phyloP scores from a whole-genome alignment of 2,113 vertebrate genomes.

The Apteryx owenii region DNA sequence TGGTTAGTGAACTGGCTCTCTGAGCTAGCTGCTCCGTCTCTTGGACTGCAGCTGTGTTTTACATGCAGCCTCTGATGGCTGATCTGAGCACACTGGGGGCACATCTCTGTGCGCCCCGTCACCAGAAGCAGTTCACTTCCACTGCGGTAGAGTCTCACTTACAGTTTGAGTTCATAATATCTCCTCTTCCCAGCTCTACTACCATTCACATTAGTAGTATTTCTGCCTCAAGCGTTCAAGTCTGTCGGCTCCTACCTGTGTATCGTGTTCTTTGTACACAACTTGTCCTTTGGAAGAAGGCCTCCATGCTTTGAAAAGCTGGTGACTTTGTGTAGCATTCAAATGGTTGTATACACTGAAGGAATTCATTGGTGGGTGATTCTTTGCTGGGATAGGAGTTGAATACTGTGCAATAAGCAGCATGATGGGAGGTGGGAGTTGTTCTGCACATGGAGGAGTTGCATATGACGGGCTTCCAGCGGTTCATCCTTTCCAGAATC shows the following conservation, averaged over 20 bases:
- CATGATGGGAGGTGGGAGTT: background rate
- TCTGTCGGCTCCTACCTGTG: background rate
- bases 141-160: background rate
- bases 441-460: background rate
- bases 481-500: background rate
- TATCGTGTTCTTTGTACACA: background rate
- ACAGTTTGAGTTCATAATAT: background rate
- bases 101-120: rapidly evolving
- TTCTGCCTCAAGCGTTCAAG: background rate
- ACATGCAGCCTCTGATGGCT: background rate
- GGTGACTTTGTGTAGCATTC: background rate
- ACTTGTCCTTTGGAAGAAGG: background rate
- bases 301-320: background rate
- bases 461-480: background rate
- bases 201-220: background rate
- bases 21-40: background rate
- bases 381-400: background rate
- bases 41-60: background rate
- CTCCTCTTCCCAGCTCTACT: background rate
- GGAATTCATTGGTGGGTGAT: background rate
- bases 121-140: background rate
- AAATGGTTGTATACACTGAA: background rate
- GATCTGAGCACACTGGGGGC: background rate
- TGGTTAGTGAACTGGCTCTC: background rate
- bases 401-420: background rate